Conservation (phyloP, 2,888 invertebrate genomes). For the Lithophane ornitopus region DNA sequence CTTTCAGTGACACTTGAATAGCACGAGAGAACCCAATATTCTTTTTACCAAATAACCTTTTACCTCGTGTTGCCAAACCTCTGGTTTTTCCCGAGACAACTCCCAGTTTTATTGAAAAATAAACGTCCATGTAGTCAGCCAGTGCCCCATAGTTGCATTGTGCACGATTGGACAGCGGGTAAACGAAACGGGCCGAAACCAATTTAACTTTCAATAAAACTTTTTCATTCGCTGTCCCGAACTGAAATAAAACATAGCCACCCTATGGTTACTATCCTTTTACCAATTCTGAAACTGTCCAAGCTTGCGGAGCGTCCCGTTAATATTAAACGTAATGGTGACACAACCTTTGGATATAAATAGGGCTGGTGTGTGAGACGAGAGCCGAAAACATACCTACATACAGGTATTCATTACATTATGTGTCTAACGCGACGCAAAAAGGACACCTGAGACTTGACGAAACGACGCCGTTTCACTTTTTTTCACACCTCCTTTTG, state of each 20-base stretch:
- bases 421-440: conserved; percentile 70
- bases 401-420: conserved; percentile 74
- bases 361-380: conserved; percentile 50
- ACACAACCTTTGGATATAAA: conserved; percentile 65
- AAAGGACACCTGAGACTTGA: conserved; percentile 77
- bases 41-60: conserved; percentile 71
- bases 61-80: conserved; percentile 46
- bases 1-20: conserved; percentile 77
- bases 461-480: conserved; percentile 66
- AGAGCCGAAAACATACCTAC: conserved; percentile 34
- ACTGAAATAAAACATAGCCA: conserved; percentile 51
- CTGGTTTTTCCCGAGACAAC: conserved; percentile 35
- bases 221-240: conserved; percentile 46
- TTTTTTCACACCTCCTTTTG: conserved; percentile 64
- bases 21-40: conserved; percentile 73
- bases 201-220: conserved; percentile 62
- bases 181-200: conserved; percentile 53
- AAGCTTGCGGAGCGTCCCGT: conserved; percentile 57
- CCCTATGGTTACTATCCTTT: conserved; percentile 51
- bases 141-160: conserved; percentile 35
- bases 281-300: conserved; percentile 62
- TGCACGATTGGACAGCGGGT: conserved; percentile 39
- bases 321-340: conserved; percentile 68
- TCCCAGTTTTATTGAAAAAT: conserved; percentile 46
- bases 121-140: conserved; percentile 36